Evolutionary conservation across 2,888 invertebrate species (phyloP).

Genomic region (Luffia ferchaultella): DNA sequence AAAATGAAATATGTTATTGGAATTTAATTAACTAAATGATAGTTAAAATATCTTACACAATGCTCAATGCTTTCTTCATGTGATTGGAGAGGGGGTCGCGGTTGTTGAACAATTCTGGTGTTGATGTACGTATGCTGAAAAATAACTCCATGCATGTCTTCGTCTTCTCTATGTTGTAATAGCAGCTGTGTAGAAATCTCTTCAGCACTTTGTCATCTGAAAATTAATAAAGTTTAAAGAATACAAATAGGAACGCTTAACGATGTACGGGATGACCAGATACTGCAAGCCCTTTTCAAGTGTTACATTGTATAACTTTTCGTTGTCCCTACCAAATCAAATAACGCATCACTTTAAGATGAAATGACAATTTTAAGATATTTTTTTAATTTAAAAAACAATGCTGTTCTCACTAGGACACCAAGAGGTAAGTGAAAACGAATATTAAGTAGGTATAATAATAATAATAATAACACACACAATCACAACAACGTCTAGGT

Average conservation of each 20-base stretch:
- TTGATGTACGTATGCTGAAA: slow-evolving; percentile 60
- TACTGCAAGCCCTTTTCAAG: too few species aligned
- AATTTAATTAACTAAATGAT: too few species aligned
- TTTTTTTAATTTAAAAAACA: too few species aligned
- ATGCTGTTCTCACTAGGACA: too few species aligned
- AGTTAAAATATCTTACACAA: slow-evolving; percentile 46
- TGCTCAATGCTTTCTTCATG: slow-evolving; percentile 55
- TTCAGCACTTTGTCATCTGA: slow-evolving; percentile 57
- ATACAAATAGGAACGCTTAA: neutral
- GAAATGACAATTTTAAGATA: too few species aligned
- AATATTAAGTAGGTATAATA: too few species aligned
- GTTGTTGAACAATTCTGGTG: slow-evolving; percentile 62
- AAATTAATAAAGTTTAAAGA: slow-evolving; percentile 20
- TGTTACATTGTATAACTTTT: neutral
- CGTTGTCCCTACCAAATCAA: neutral
- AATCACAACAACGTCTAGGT: too few species aligned
- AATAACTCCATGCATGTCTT: slow-evolving; percentile 52
- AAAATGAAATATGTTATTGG: too few species aligned
- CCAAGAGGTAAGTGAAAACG: too few species aligned
- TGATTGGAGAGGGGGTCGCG: slow-evolving; percentile 57
- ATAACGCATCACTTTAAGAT: too few species aligned
- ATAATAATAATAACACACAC: too few species aligned
- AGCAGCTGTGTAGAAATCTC: slow-evolving; percentile 64
- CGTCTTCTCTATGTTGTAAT: slow-evolving; percentile 60
- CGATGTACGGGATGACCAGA: neutral